phyloP scores from a whole-genome alignment of 2,113 vertebrate genomes.

The Eulemur rufifrons region DNA sequence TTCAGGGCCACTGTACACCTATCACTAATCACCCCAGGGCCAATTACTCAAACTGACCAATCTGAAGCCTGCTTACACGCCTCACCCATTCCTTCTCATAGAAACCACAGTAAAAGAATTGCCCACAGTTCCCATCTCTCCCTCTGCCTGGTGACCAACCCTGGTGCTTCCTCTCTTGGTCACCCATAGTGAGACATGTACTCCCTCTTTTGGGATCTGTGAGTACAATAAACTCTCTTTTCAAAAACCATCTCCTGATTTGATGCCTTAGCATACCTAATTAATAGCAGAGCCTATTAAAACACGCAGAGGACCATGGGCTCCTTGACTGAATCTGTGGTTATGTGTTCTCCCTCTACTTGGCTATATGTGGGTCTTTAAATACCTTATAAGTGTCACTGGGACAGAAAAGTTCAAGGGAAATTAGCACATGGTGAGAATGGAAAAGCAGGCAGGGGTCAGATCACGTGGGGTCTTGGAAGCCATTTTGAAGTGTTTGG shows the following conservation, averaged over 20 bases:
- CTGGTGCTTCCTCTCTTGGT: not conserved
- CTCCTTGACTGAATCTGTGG: not conserved
- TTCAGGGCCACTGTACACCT: not conserved
- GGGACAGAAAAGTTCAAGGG: not conserved
- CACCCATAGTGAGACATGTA: not conserved
- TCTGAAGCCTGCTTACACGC: not conserved
- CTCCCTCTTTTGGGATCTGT: not conserved
- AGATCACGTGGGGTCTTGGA: not conserved
- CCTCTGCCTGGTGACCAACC: not conserved
- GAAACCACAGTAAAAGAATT: not conserved
- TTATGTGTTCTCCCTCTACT: not conserved
- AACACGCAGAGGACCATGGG: not conserved
- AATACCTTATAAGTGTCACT: not conserved
- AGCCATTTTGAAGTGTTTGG: not conserved
- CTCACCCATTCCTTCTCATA: not conserved
- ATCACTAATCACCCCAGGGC: not conserved
- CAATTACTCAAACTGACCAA: not conserved
- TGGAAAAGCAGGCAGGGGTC: not conserved
- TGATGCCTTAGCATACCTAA: not conserved
- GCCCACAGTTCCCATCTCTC: not conserved
- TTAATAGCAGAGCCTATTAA: not conserved
- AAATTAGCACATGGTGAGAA: not conserved
- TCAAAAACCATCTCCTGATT: not conserved
- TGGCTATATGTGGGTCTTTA: not conserved
- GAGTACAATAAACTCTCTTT: not conserved